Percentiles rank a stretch among this genome's conserved stretches.
These are phyloP conservation scores for Ranitomeya imitator DNA, from an alignment of 2,113 vertebrate species.

Conservation along the genomic window DNA sequence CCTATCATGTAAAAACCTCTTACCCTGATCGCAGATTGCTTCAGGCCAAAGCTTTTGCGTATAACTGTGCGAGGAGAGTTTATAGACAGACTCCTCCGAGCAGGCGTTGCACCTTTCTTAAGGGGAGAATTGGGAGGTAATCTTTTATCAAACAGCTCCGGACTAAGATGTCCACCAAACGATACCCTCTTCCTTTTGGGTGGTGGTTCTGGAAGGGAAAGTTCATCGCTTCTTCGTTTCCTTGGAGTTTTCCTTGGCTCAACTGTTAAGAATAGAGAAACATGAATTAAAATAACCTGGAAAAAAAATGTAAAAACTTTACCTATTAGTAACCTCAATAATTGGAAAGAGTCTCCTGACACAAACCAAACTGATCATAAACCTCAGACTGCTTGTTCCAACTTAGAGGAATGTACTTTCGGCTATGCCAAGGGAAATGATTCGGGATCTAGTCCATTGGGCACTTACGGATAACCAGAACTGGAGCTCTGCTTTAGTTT, in stretches of 20 bases:
- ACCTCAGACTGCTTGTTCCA: no score
- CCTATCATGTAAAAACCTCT: neutral
- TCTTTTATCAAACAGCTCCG: slow-evolving; percentile 87
- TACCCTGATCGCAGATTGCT: slow-evolving; percentile 68
- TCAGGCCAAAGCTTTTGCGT: slow-evolving; percentile 69
- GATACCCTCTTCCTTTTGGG: slow-evolving; percentile 84
- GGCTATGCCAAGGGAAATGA: no score
- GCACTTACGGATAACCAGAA: no score
- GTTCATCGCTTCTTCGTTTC: slow-evolving; percentile 71
- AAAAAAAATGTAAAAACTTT: no score
- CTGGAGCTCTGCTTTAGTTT: no score
- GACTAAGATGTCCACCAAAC: slow-evolving; percentile 81
- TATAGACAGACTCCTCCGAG: slow-evolving; percentile 67
- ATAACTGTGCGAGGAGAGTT: slow-evolving; percentile 70
- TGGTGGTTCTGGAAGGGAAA: slow-evolving; percentile 29
- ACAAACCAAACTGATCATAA: no score
- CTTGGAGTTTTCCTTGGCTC: slow-evolving; percentile 45
- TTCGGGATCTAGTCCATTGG: no score
- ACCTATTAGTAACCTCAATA: no score
- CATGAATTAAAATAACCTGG: no score
- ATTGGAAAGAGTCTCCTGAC: no score
- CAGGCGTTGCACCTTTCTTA: slow-evolving; percentile 77
- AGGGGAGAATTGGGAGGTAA: slow-evolving; percentile 86
- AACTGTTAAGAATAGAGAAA: slow-evolving; percentile 38
- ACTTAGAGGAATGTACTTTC: no score